Evolutionary conservation across 2,113 vertebrate genomes (phyloP).

Genomic region (Varanus komodoensis): DNA sequence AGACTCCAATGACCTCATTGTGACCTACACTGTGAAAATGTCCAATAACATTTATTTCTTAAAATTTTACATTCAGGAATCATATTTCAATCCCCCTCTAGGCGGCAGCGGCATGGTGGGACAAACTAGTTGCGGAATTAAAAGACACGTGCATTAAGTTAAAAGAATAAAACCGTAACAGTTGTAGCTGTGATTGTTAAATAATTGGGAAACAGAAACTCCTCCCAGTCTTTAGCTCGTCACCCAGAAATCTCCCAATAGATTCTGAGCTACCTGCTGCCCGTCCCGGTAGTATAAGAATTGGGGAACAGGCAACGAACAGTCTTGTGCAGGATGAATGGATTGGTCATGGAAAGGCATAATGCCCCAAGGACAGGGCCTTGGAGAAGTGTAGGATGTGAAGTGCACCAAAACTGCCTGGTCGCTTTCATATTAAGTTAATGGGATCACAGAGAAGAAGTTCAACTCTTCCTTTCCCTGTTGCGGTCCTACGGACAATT

Average conservation of each 20-base stretch:
- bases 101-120: too few relatives aligned
- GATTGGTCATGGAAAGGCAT: not conserved
- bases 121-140: too few relatives aligned
- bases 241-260: too few relatives aligned
- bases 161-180: too few relatives aligned
- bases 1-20: slow-evolving; percentile 99
- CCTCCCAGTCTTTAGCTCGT: too few relatives aligned
- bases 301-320: not conserved
- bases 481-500: not conserved
- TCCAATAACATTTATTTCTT: slow-evolving; percentile 83
- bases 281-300: not conserved
- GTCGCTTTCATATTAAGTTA: not conserved
- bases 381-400: not conserved
- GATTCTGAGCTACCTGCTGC: too few relatives aligned
- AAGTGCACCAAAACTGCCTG: too few relatives aligned
- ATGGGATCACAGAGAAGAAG: not conserved
- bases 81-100: not conserved
- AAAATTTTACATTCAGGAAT: slow-evolving; percentile 73
- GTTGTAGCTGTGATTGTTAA: too few relatives aligned
- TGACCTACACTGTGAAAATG: slow-evolving; percentile 96
- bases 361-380: not conserved
- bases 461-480: not conserved
- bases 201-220: too few relatives aligned
- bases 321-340: too few relatives aligned
- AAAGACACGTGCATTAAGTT: too few relatives aligned